Base-by-base conservation (phyloP, 2,113 vertebrate species). In the Paramormyrops kingsleyae region DNA sequence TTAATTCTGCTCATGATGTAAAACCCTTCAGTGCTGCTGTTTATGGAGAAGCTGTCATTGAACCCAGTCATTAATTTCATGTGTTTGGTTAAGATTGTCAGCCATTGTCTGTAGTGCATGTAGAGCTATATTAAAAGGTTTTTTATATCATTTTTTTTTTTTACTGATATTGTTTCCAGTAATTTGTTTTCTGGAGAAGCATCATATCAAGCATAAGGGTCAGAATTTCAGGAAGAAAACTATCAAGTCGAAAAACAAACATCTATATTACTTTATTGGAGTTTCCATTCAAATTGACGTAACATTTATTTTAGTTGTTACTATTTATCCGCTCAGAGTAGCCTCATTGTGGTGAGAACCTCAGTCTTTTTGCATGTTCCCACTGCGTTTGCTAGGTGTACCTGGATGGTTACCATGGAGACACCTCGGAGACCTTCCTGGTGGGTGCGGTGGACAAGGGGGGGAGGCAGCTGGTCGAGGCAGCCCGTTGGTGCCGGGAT, bases 371-470 rank as follows among this genome's bases (percentile, higher is more conserved):
- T 24, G 83, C 44, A 21, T 21, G 13, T 5, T 56, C 52, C 17
- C 83, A 87, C 17, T 21, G 62, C 46, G 12, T 66, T 31, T n/a
- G 9, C 74, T 46, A 96, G 99, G 98, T 99, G 77, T 99, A 98
- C 96, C 96, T 97, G 92, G 97, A 97, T 70, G 98, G 98, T 96
- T 97, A 96, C 96, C 96, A 99, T 53, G 99, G 99, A 90, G 99
- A 99, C 93, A 99, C 98, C 53, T 99, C 99, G 42, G 98, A 99
- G 95, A 99, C 98, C 5, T 96, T 99, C 97, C 96, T 98, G 94
- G 96, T 99, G 92, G 99, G 98, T 92, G 95, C 94, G 91, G 99
- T 99, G 93, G 97, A 99, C 92, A 96, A 97, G 92, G 91, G 92
- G 91, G 99, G 98, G 90, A 94, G 94, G 95, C 96, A 94, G 93